Evolutionary conservation across 2,797 vertebrate genomes (phyloP).

Genomic region (Euphonia xanthogaster): DNA sequence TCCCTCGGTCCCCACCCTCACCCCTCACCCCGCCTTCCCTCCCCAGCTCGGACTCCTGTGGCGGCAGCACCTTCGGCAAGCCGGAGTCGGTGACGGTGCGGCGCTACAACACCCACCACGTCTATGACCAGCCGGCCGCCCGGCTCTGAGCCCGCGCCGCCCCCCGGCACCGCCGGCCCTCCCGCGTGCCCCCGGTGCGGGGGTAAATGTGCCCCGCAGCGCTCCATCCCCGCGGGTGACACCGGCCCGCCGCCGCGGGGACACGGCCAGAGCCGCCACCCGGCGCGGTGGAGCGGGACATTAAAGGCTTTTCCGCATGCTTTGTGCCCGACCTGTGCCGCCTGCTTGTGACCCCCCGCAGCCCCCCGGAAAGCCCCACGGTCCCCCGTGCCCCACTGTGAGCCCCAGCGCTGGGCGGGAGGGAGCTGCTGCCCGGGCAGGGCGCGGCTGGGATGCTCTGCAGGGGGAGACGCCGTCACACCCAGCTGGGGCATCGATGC

Average conservation of each 20-base stretch:
- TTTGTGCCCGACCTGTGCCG: background rate
- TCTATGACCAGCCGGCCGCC: background rate
- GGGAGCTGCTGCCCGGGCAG: background rate
- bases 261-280: background rate
- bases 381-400: fast-evolving
- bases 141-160: conserved; percentile 2
- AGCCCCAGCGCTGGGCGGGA: background rate
- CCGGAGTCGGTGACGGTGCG: conserved; percentile 3
- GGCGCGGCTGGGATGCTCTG: background rate
- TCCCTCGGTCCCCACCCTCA: background rate
- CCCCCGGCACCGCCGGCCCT: fast-evolving
- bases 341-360: background rate
- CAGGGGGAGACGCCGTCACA: background rate
- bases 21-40: background rate
- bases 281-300: fast-evolving
- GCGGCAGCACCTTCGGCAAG: background rate
- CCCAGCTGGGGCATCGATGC: fast-evolving
- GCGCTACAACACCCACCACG: conserved; percentile 73
- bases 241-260: fast-evolving
- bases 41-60: background rate
- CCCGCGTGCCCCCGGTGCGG: background rate
- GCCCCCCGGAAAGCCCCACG: fast-evolving
- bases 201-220: background rate
- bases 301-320: background rate
- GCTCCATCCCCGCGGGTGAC: background rate